These are phyloP conservation scores for Cosmorhoe ocellata DNA, from an alignment of 2,888 invertebrate genomes.

Conservation along the genomic window DNA sequence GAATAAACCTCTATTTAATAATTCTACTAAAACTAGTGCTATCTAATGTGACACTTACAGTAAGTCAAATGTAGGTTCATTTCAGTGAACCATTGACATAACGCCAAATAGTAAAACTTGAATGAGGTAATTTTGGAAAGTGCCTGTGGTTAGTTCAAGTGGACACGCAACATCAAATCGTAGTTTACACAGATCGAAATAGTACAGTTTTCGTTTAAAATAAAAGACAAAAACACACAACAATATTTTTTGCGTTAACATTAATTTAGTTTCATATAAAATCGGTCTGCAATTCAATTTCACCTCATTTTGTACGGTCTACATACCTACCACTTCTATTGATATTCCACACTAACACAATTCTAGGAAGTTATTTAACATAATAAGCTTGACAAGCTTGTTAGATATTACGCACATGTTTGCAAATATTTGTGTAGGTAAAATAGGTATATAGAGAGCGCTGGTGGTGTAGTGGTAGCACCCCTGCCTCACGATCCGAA, in stretches of 20 bases:
- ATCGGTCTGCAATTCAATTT: too few species aligned
- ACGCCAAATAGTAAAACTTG: conserved; percentile 1
- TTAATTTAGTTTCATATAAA: too few species aligned
- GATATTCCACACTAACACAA: too few species aligned
- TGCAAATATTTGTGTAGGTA: conserved; percentile 31
- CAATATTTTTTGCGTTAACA: neutral
- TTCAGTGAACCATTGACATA: conserved; percentile 13
- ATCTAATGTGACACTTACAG: neutral
- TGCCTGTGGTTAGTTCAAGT: conserved; percentile 41
- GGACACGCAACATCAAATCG: conserved; percentile 60
- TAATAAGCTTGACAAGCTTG: conserved; percentile 11
- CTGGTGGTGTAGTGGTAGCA: too few species aligned
- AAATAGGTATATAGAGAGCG: too few species aligned
- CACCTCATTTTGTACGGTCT: too few species aligned
- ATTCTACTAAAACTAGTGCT: too few species aligned
- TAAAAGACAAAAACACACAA: too few species aligned
- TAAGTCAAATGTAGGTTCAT: conserved; percentile 1
- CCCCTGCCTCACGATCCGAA: too few species aligned
- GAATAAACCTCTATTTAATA: neutral
- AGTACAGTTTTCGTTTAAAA: conserved; percentile 5
- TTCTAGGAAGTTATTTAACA: conserved; percentile 17
- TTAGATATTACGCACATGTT: conserved; percentile 22
- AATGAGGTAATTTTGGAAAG: conserved; percentile 62
- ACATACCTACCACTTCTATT: too few species aligned
- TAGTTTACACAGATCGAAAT: conserved; percentile 53